A percentile compares a stretch with the other conserved stretches of the same genome.
Evolutionary conservation across 2,888 invertebrate species (phyloP).

Genomic region (Troides helena): DNA sequence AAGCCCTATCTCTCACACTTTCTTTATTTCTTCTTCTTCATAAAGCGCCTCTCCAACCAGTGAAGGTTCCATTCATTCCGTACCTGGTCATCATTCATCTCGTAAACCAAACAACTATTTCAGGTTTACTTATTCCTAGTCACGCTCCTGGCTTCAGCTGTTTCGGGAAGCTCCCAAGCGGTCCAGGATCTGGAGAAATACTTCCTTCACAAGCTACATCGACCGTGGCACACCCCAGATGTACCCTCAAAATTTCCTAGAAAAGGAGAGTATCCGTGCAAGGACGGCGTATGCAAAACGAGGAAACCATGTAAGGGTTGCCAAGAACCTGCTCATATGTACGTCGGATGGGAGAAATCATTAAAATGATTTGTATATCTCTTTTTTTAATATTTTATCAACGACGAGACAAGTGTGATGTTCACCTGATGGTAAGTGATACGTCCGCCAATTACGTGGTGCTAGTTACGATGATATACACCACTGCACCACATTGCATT

Average conservation of each 20-base stretch:
- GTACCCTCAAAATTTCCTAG: constrained; percentile 44
- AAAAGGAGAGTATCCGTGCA: constrained; percentile 55
- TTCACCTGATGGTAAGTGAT: no score
- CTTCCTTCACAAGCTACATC: constrained; percentile 51
- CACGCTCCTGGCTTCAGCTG: constrained; percentile 22
- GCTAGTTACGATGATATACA: no score
- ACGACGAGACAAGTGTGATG: neutral
- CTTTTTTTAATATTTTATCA: constrained; percentile 2
- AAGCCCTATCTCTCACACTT: no score
- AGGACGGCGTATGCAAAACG: constrained; percentile 42
- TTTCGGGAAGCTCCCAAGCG: constrained; percentile 31
- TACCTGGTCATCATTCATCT: no score
- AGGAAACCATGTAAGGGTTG: constrained; percentile 45
- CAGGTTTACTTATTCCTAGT: neutral
- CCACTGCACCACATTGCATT: no score
- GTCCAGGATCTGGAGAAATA: constrained; percentile 41
- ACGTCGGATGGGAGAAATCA: constrained; percentile 35
- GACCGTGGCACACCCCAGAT: constrained; percentile 48
- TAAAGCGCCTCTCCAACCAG: no score
- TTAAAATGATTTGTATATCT: constrained; percentile 19
- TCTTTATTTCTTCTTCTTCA: no score
- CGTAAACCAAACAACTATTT: neutral
- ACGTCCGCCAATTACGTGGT: no score
- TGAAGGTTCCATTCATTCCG: no score
- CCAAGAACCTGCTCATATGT: constrained; percentile 44